Evolutionary conservation across 2,888 invertebrate species (phyloP), one percentile per base, ranked within the genome.

Genomic region (Argynnis bischoffii): DNA sequence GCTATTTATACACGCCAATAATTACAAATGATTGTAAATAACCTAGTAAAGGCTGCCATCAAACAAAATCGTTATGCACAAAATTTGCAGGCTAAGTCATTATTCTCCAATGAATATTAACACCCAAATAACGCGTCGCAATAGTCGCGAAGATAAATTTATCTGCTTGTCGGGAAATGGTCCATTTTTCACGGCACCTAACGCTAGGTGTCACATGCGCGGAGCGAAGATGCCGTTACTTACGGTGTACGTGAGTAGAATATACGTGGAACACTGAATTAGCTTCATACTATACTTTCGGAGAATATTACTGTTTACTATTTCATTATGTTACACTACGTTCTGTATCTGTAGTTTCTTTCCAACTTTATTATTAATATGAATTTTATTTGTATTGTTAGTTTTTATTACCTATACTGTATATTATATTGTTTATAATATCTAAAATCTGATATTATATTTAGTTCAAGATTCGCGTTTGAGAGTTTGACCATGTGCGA

Each of bases 151-250:
- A 89, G 91, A 92, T 92, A 92, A 91, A 92, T 92, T 91, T 88
- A 91, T 90, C 91, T 83, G 80, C 83, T 84, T 81, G 85, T 79
- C 81, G 83, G 83, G 80, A 82, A 84, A 82, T 82, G 89, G 89
- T 83, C 89, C 91, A 92, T 92, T 92, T 89, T 88, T 88, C 88
- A 92, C 87, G 82, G 88, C 89, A 88, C 90, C 90, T 89, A 90
- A 89, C 90, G 88, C 85, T 89, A 85, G 89, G 89, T 90, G 90
- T 85, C 83, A 83, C 84, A 84, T 79, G 88, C 85, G 81, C 82
- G 79, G 77, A 80, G 84, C 88, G 85, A 88, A 88, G 90, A 87
- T 84, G 88, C 88, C 90, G 89, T 90, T 89, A 89, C 89, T 90
- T 83, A 84, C 80, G 74, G 76, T 69, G 69, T 76, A 82, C 90